These are phyloP conservation scores for Drosophila quasianomalipes DNA, from an alignment of 2,888 invertebrate genomes.

Conservation along the genomic window DNA sequence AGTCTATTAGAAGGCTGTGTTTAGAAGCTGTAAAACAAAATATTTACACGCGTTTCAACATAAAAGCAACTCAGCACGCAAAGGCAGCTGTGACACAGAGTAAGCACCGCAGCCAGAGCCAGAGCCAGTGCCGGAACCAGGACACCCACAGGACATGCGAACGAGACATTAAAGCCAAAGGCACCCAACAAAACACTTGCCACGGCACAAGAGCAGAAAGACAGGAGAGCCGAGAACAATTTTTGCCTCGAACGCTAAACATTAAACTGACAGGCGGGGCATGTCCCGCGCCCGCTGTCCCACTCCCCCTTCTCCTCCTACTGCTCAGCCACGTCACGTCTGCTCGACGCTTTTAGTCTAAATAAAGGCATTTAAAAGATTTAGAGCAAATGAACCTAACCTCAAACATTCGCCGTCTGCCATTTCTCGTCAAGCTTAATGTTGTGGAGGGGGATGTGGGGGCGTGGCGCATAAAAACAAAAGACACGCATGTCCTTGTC, in stretches of 20 bases:
- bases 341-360: slow-evolving; percentile 79
- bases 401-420: slow-evolving; percentile 73
- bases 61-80: slow-evolving; percentile 72
- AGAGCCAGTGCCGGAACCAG: slow-evolving; percentile 19
- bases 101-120: slow-evolving; percentile 5
- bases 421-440: slow-evolving; percentile 71
- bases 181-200: slow-evolving; percentile 62
- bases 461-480: slow-evolving; percentile 78
- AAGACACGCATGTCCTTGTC: slow-evolving; percentile 79
- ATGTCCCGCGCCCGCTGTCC: slow-evolving; percentile 32
- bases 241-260: slow-evolving; percentile 45
- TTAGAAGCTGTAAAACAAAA: slow-evolving; percentile 81
- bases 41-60: slow-evolving; percentile 79
- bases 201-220: slow-evolving; percentile 20
- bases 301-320: neutral
- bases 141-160: slow-evolving; percentile 69
- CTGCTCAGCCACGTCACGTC: slow-evolving; percentile 59
- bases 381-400: slow-evolving; percentile 82
- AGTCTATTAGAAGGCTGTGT: slow-evolving; percentile 64
- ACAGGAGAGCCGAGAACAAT: slow-evolving; percentile 15
- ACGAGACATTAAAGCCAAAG: slow-evolving; percentile 77
- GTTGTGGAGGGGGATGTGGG: slow-evolving; percentile 23
- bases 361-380: slow-evolving; percentile 83
- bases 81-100: slow-evolving; percentile 53
- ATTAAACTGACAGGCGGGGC: slow-evolving; percentile 73